Conservation (phyloP, 2,888 invertebrate species). For the Sipha maydis region DNA sequence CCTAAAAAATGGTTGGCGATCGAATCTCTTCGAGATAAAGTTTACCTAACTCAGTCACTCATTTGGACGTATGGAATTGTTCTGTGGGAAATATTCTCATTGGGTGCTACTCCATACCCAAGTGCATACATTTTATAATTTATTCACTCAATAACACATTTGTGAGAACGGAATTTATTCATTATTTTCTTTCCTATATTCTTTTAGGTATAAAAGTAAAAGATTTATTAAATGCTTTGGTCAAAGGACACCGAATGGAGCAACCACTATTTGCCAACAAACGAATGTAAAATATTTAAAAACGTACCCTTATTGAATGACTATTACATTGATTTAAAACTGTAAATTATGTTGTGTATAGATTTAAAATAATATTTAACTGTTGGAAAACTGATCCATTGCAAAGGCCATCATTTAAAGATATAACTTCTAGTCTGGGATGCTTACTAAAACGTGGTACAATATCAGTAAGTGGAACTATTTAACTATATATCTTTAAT, state of each 20-base stretch:
- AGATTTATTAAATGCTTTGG: not conserved
- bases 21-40: slow-evolving; percentile 88
- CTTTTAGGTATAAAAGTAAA: not conserved
- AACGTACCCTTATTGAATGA: not conserved
- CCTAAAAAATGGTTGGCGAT: slow-evolving; percentile 98
- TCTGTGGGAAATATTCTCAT: slow-evolving; percentile 88
- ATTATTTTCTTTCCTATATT: not conserved
- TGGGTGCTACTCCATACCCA: slow-evolving; percentile 88
- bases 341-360: not conserved
- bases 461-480: not conserved
- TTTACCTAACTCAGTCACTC: slow-evolving; percentile 94
- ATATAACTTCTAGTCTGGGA: not conserved
- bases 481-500: not conserved
- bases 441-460: not conserved
- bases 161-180: not conserved
- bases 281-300: not conserved
- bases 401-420: not conserved
- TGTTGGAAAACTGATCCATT: not conserved
- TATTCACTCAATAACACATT: not conserved
- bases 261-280: not conserved
- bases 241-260: not conserved
- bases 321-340: not conserved
- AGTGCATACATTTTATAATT: slow-evolving; percentile 67
- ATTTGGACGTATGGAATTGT: slow-evolving; percentile 94
- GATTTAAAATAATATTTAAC: not conserved